phyloP scores from a whole-genome alignment of 1,140 invertebrate species.

The Saccostrea glomerata region DNA sequence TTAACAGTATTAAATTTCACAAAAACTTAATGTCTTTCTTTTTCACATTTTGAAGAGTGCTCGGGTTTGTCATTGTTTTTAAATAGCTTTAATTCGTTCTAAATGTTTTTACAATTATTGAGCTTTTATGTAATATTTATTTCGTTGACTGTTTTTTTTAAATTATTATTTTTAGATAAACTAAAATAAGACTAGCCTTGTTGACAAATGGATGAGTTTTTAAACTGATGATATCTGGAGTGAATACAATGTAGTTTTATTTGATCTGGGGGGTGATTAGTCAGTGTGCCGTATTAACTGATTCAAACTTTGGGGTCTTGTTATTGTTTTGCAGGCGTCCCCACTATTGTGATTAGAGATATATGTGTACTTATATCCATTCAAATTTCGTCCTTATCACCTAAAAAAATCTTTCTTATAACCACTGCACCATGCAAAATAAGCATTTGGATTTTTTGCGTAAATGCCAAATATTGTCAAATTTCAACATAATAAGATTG shows the following conservation, averaged over 20 bases:
- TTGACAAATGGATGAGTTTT: slow-evolving; percentile 26
- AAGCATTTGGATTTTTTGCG: not conserved
- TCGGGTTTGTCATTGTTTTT: not conserved
- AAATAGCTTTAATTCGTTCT: not conserved
- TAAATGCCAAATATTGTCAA: not conserved
- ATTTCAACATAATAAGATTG: not conserved
- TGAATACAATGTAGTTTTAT: slow-evolving; percentile 26
- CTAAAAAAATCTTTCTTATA: not conserved
- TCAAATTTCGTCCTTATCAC: not conserved
- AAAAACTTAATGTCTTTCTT: not conserved
- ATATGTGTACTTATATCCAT: not conserved
- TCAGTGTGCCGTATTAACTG: not conserved
- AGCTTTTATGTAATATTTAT: too few relatives aligned
- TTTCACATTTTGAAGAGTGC: not conserved
- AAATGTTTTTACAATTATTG: not conserved
- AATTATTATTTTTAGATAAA: not conserved
- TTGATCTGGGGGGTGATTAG: not conserved
- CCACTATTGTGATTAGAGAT: not conserved
- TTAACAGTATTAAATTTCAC: not conserved
- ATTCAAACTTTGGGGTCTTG: not conserved
- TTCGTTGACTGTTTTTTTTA: too few relatives aligned
- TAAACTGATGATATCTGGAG: slow-evolving; percentile 14
- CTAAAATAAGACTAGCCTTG: not conserved
- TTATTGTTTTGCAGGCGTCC: not conserved
- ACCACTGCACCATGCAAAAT: not conserved